A percentile compares a stretch with the other conserved stretches of the same genome.
These are phyloP conservation scores for Fistularia tabacaria DNA, from an alignment of 2,797 vertebrate species.

Conservation along the genomic window DNA sequence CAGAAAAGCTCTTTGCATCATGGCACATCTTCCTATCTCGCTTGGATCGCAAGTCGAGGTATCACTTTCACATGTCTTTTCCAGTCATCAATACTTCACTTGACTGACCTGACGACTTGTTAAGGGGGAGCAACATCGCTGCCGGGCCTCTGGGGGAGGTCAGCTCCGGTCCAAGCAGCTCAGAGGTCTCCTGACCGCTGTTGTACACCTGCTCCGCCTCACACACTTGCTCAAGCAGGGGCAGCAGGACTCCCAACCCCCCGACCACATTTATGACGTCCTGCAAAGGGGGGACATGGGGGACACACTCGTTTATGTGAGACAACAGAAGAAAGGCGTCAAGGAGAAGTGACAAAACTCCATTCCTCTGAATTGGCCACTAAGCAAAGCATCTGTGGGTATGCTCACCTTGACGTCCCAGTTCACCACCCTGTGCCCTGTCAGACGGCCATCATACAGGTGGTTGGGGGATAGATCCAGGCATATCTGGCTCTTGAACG, in stretches of 20 bases:
- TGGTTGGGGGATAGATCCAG: conserved; percentile 89
- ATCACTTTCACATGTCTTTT: too few relatives aligned
- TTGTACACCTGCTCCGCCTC: conserved; percentile 75
- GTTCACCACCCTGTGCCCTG: conserved; percentile 89
- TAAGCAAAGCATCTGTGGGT: neutral
- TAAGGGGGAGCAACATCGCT: conserved; percentile 85
- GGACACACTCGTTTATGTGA: neutral
- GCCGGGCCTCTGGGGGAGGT: conserved; percentile 80
- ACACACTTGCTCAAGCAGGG: conserved; percentile 87
- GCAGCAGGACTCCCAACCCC: conserved; percentile 86
- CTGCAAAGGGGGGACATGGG: conserved; percentile 54
- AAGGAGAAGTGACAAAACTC: neutral
- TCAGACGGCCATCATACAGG: conserved; percentile 87
- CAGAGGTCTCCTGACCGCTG: conserved; percentile 79
- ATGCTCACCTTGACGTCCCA: conserved; percentile 90
- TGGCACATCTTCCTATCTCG: too few relatives aligned
- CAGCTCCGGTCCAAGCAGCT: conserved; percentile 88
- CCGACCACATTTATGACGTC: conserved; percentile 92
- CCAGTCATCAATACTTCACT: too few relatives aligned
- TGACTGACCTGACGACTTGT: conserved; percentile 82
- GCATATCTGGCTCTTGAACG: conserved; percentile 94
- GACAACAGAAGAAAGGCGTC: neutral
- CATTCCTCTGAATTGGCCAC: neutral
- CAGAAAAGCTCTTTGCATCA: too few relatives aligned
- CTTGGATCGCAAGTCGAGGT: conserved; percentile 27